Conservation (phyloP, 1,140 invertebrate genomes). For the Drosophila nasuta region DNA sequence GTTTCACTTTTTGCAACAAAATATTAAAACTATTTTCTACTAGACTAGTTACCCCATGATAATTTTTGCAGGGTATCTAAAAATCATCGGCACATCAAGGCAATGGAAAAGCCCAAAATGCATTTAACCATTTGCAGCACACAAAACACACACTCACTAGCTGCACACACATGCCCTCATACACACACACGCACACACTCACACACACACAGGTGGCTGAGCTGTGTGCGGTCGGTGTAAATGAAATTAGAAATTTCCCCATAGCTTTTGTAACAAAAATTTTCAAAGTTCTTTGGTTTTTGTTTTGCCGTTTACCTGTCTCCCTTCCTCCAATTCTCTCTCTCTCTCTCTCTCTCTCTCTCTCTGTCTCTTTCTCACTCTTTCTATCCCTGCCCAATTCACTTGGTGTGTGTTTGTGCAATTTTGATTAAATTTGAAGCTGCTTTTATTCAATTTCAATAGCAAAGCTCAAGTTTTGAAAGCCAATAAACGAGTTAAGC, state of each 20-base stretch:
- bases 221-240: conserved; percentile 23
- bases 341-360: neutral
- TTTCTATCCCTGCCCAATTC: neutral
- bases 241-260: conserved; percentile 42
- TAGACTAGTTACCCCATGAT: too few relatives aligned
- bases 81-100: neutral
- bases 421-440: conserved; percentile 38
- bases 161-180: neutral
- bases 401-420: conserved; percentile 13
- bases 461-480: conserved; percentile 24
- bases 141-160: neutral
- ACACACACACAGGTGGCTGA: conserved; percentile 5
- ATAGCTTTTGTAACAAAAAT: conserved; percentile 19
- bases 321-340: neutral
- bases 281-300: conserved; percentile 20
- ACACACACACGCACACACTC: neutral
- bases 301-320: neutral
- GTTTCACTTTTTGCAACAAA: neutral
- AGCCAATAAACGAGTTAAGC: conserved; percentile 48
- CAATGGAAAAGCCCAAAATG: neutral
- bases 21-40: too few relatives aligned
- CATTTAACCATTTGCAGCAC: conserved; percentile 3
- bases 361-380: neutral
- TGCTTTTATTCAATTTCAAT: conserved; percentile 40
- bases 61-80: neutral